Percentiles rank a stretch among this genome's conserved stretches.
Conservation (phyloP, 2,113 vertebrate species). For the Aphelocoma coerulescens region DNA sequence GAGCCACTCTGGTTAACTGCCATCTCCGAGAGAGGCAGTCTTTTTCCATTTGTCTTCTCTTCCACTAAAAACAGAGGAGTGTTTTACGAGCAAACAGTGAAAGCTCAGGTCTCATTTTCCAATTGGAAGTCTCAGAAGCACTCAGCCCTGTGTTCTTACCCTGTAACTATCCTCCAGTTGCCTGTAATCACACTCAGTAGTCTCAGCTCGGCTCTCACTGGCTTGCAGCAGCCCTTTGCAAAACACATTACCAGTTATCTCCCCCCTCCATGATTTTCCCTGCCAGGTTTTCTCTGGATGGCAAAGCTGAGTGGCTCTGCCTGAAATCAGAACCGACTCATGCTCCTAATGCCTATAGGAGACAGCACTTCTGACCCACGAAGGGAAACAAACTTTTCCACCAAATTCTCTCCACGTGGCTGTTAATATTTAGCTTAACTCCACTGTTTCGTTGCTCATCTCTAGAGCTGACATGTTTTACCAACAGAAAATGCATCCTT, state of each 20-base stretch:
- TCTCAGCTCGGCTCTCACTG: accelerated
- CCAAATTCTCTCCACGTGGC: neutral
- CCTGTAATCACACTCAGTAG: neutral
- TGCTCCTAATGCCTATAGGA: neutral
- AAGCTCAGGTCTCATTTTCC: constrained; percentile 22
- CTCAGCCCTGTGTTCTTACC: neutral
- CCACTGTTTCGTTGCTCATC: neutral
- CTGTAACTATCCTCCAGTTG: neutral
- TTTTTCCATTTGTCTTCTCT: neutral
- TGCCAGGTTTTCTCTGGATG: neutral
- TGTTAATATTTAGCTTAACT: neutral
- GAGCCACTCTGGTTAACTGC: neutral
- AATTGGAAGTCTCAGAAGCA: neutral
- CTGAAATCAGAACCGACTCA: neutral
- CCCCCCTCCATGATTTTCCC: neutral
- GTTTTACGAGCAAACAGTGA: neutral
- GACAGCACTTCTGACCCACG: neutral
- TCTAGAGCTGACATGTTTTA: neutral
- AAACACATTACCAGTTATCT: neutral
- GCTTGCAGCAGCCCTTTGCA: neutral
- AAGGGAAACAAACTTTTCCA: neutral
- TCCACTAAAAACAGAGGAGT: neutral
- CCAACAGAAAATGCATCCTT: neutral
- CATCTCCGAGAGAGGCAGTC: neutral
- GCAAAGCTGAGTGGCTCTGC: neutral